Evolutionary conservation across 2,113 vertebrate genomes (phyloP).

Genomic region (Gambusia affinis): DNA sequence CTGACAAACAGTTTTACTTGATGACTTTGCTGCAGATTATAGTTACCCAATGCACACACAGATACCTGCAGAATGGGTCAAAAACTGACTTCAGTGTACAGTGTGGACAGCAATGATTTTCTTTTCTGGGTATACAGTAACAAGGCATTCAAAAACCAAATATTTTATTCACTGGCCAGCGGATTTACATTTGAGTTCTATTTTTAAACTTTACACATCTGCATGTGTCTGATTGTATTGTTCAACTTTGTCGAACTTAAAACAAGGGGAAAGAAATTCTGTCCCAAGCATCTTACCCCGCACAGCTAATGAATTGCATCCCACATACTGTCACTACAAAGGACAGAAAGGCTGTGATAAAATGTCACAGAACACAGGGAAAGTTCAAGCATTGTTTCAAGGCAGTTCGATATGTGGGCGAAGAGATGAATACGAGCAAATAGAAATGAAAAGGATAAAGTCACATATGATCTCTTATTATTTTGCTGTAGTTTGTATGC

Average conservation of each 20-base stretch:
- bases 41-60: not conserved
- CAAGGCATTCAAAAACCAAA: not conserved
- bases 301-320: conserved; percentile 54
- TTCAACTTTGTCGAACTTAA: conserved; percentile 30
- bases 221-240: conserved; percentile 18
- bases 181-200: conserved; percentile 20
- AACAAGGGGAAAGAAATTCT: conserved; percentile 9
- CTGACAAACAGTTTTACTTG: too few species aligned
- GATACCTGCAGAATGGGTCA: not conserved
- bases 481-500: conserved; percentile 1
- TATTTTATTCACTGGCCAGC: not conserved
- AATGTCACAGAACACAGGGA: conserved; percentile 36
- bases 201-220: conserved; percentile 21
- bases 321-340: conserved; percentile 22
- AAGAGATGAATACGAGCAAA: conserved; percentile 21
- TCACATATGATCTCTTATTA: conserved; percentile 9
- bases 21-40: too few species aligned
- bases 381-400: conserved; percentile 54
- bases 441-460: conserved; percentile 3
- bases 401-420: conserved; percentile 27
- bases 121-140: too few species aligned
- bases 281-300: conserved; percentile 10
- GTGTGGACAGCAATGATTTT: not conserved
- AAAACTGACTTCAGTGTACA: not conserved
- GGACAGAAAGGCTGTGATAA: conserved; percentile 7